Conservation (phyloP, 2,113 vertebrate genomes). For the Tenrec ecaudatus region DNA sequence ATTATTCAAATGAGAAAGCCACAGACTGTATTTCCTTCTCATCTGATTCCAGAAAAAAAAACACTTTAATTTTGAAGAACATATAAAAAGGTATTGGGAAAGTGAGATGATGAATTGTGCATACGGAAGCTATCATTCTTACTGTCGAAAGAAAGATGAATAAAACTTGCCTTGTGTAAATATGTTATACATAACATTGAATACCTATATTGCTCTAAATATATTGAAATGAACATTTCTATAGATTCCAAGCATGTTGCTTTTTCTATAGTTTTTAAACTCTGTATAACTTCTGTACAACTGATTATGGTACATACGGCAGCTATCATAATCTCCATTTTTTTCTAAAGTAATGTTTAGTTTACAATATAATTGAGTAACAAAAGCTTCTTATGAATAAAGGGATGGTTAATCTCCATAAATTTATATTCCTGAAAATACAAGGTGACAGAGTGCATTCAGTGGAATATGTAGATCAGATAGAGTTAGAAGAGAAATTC, state of each 20-base stretch:
- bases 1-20: constrained; percentile 73
- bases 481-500: background rate
- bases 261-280: constrained; percentile 21
- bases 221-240: background rate
- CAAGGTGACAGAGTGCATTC: background rate
- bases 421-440: background rate
- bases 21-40: constrained; percentile 72
- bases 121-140: constrained; percentile 73
- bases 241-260: constrained; percentile 15
- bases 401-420: background rate
- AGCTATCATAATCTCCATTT: constrained; percentile 7
- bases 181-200: constrained; percentile 54
- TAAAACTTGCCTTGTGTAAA: constrained; percentile 51
- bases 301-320: background rate
- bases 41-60: constrained; percentile 76
- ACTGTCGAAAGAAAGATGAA: constrained; percentile 66
- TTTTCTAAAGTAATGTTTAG: constrained; percentile 26
- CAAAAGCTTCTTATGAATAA: constrained; percentile 37
- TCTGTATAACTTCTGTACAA: constrained; percentile 21
- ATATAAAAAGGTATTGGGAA: constrained; percentile 79
- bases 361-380: constrained; percentile 40
- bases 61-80: constrained; percentile 78
- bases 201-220: constrained; percentile 64
- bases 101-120: constrained; percentile 67
- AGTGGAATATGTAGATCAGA: background rate